phyloP scores from a whole-genome alignment of 2,113 vertebrate species.

The Corythornis cristatus region DNA sequence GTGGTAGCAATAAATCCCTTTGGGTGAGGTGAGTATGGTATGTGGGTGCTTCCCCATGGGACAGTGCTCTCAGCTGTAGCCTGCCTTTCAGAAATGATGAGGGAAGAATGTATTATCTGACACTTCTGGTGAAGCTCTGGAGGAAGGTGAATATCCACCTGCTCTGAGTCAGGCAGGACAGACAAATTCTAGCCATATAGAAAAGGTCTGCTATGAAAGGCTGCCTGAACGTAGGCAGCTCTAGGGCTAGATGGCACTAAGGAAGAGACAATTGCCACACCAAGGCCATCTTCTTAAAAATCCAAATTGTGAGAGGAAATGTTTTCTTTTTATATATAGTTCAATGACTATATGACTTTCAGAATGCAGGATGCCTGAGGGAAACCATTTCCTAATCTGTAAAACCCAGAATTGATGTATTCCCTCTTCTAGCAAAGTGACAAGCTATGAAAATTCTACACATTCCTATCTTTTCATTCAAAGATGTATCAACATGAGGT shows the following conservation, averaged over 20 bases:
- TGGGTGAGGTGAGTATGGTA: not conserved
- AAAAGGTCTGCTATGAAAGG: not conserved
- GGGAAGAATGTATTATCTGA: not conserved
- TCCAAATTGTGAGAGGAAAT: not conserved
- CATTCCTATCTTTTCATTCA: not conserved
- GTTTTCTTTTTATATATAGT: not conserved
- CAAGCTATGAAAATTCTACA: not conserved
- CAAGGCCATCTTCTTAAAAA: not conserved
- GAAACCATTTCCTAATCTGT: not conserved
- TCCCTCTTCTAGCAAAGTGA: not conserved
- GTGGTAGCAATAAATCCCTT: not conserved
- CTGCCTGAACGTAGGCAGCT: not conserved
- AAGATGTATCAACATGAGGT: not conserved
- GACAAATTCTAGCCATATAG: not conserved
- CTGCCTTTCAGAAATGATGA: not conserved
- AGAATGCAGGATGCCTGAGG: not conserved
- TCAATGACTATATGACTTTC: not conserved
- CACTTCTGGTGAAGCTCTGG: not conserved
- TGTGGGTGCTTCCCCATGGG: not conserved
- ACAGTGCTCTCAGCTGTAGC: fast-evolving
- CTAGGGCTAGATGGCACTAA: not conserved
- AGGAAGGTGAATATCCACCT: not conserved
- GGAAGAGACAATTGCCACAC: not conserved
- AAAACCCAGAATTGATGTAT: not conserved
- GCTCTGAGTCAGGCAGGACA: not conserved